Base-by-base conservation (phyloP, 35 echinoderm and acorn worm genomes). In the Ophiothrix spiculata region DNA sequence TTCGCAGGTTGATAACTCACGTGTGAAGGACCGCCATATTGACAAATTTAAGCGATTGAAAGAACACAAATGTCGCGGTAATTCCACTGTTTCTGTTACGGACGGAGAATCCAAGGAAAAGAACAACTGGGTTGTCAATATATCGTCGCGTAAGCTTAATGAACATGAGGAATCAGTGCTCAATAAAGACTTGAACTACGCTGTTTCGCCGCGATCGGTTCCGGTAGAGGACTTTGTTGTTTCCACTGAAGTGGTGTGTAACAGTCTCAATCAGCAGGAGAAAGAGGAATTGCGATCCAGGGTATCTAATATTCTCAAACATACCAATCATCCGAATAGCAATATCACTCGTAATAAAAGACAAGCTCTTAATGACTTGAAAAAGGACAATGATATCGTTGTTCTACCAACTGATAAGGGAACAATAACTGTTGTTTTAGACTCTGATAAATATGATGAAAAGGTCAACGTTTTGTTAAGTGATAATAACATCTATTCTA, bases 181-280 rank as follows among this genome's bases (percentile, higher is more conserved):
- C 1, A 49, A 19, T 21, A 79, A 79, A 79, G 77, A 35, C 77
- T 21, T 79, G 33, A 79, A 79, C 77, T 79, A 33, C 37, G 77
- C 28, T 36, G 38, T 79, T 33, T 33, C 35, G 13, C 19, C 19
- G 77, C 25, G 4, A 33, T 3, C 25, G 1, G 21, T 79, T 21
- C 77, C 77, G 33, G 25, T 79, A 79, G 77, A 79, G 77, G 77
- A 79, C 1, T 79, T 79, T 36, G 33, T 79, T 31, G 74, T 76
- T 8, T 28, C 77, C 1, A 36, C 77, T 4, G 77, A 79, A 79
- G 19, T 36, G 21, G 77, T 21, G 4, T 79, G 77, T 36, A 4
- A 79, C 77, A 28, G 19, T 16, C 77, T 79, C 4, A 3, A 15
- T 79, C 1, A 36, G 21, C 1, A 31, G 21, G 77, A 31, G 35